Percentiles rank a stretch among this genome's conserved stretches.
phyloP scores from a whole-genome alignment of 2,888 invertebrate genomes.

The Heliconius cydno region DNA sequence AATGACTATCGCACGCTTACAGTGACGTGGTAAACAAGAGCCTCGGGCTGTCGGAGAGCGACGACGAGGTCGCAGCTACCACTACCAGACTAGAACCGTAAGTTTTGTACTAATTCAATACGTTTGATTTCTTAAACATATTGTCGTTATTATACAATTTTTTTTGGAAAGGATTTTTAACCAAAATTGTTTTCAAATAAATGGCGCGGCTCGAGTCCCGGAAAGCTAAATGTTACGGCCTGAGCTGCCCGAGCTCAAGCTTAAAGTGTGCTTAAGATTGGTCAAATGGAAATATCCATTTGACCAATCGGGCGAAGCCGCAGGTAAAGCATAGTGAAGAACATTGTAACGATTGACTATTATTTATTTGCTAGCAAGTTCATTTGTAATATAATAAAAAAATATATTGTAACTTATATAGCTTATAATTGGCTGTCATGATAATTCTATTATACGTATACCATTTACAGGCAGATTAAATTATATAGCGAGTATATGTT shows the following conservation, averaged over 20 bases:
- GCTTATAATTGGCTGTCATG: background rate
- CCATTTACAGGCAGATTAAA: background rate
- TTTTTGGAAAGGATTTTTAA: too few relatives aligned
- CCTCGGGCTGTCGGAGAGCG: conserved; percentile 90
- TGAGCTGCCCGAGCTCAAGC: too few relatives aligned
- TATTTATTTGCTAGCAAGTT: too few relatives aligned
- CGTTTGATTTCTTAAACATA: background rate
- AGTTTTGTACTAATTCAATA: conserved; percentile 49
- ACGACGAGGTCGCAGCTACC: conserved; percentile 85
- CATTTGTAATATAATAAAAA: background rate
- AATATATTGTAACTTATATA: background rate
- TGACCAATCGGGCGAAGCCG: too few relatives aligned
- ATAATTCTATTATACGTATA: conserved; percentile 11
- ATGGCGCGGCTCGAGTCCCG: too few relatives aligned
- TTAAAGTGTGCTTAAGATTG: too few relatives aligned
- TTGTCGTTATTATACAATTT: too few relatives aligned
- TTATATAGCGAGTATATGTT: conserved; percentile 10
- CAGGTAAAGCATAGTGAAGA: too few relatives aligned
- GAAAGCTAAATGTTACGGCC: too few relatives aligned
- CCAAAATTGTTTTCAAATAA: too few relatives aligned
- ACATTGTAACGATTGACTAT: too few relatives aligned
- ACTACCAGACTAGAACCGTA: conserved; percentile 73
- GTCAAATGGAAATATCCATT: too few relatives aligned
- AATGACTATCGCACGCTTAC: conserved; percentile 49
- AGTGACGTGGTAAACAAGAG: conserved; percentile 84